phyloP scores from a whole-genome alignment of 2,797 vertebrate genomes.

The Cyprinella venusta region DNA sequence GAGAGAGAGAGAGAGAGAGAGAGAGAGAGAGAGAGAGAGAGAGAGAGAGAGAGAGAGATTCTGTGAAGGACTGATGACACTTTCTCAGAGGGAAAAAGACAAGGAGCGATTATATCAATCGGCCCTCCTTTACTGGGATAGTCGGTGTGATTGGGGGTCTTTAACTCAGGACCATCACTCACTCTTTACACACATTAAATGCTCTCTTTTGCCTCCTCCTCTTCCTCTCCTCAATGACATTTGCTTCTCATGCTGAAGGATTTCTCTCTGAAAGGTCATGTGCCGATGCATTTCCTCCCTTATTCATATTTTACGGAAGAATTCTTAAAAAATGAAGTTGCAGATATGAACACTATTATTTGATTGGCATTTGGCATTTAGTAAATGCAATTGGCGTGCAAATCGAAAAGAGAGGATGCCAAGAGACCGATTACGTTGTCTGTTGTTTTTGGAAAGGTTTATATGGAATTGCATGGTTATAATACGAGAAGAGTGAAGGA shows the following conservation, averaged over 20 bases:
- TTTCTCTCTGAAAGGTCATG: constrained; percentile 56
- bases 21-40: too few relatives aligned
- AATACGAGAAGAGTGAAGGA: background rate
- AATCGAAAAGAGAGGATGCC: constrained; percentile 57
- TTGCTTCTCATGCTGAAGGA: constrained; percentile 26
- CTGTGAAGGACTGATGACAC: constrained; percentile 52
- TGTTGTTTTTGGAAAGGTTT: background rate
- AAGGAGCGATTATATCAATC: constrained; percentile 44
- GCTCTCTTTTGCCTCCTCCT: constrained; percentile 2
- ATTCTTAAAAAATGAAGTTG: constrained; percentile 57
- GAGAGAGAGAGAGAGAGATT: background rate
- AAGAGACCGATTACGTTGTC: background rate
- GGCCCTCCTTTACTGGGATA: constrained; percentile 19
- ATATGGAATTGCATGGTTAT: background rate
- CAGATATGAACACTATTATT: constrained; percentile 54
- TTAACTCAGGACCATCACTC: constrained; percentile 41
- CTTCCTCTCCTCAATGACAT: constrained; percentile 17
- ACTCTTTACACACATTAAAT: constrained; percentile 25
- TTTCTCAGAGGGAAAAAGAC: constrained; percentile 55
- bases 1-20: too few relatives aligned
- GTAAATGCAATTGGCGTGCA: constrained; percentile 65
- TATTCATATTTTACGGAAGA: constrained; percentile 53
- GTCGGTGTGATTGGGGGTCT: constrained; percentile 33
- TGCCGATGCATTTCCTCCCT: constrained; percentile 51
- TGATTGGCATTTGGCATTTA: constrained; percentile 74